Evolutionary conservation across 1,140 invertebrate genomes (phyloP).

Genomic region (Batillaria attramentaria): DNA sequence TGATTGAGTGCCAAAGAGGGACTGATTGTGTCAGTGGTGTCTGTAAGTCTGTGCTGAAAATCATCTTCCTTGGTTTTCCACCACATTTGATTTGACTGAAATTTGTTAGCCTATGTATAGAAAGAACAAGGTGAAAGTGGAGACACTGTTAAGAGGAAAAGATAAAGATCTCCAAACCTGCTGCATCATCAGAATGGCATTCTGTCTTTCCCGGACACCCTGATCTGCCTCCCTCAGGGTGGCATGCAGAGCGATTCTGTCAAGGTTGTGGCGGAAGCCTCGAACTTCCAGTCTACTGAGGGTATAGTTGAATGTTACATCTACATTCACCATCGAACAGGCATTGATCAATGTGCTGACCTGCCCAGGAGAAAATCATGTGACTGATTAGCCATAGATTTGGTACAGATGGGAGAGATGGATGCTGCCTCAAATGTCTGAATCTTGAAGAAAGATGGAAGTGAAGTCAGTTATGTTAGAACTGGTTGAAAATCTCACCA

Average conservation of each 20-base stretch:
- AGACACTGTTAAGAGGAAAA: background rate
- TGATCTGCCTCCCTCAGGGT: background rate
- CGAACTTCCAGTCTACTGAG: background rate
- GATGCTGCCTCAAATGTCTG: no score
- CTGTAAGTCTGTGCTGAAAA: no score
- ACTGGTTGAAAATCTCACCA: no score
- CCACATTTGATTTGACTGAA: background rate
- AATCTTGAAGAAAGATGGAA: no score
- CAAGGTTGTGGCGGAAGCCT: background rate
- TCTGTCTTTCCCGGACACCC: background rate
- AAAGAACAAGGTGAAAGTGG: background rate
- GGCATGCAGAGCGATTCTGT: background rate
- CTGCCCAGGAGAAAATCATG: no score
- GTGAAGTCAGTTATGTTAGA: no score
- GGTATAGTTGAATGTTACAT: background rate
- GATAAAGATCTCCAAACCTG: background rate
- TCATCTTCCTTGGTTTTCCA: no score
- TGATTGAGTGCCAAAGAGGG: no score
- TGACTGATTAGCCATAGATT: no score
- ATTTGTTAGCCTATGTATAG: background rate
- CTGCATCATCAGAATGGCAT: background rate
- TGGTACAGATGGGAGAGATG: no score
- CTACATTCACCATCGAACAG: background rate
- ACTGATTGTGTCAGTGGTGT: no score
- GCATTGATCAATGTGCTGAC: no score